Conservation (phyloP, 2,113 vertebrate species). For the Microcebus ravelobensis region DNA sequence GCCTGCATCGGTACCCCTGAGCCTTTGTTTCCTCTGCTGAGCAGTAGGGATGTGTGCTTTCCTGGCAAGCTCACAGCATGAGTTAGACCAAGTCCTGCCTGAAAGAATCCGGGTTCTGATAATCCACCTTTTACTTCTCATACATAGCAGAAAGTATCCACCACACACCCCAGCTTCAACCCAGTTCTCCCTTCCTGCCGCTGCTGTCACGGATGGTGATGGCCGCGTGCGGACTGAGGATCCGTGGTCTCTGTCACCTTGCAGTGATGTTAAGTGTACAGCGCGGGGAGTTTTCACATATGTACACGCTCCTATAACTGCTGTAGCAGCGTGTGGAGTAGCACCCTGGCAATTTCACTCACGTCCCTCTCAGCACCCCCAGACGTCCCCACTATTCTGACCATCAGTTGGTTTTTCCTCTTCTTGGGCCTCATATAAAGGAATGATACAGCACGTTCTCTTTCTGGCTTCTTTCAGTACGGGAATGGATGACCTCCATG, state of each 20-base stretch:
- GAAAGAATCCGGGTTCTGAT: neutral
- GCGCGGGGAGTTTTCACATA: neutral
- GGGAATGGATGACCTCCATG: neutral
- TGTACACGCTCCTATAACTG: rapidly evolving
- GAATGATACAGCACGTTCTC: rapidly evolving
- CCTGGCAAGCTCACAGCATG: neutral
- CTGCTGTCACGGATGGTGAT: neutral
- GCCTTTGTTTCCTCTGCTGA: neutral
- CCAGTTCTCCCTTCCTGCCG: neutral
- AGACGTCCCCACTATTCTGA: neutral
- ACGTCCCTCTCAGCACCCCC: rapidly evolving
- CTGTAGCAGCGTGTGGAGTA: neutral
- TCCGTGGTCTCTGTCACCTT: neutral
- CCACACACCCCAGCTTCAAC: too few relatives aligned
- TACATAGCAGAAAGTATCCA: neutral
- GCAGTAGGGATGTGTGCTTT: neutral
- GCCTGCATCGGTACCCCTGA: rapidly evolving
- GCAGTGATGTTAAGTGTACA: neutral
- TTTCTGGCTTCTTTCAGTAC: neutral
- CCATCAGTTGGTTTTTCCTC: neutral
- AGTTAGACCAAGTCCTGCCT: neutral
- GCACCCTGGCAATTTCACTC: neutral
- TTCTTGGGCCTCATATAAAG: neutral
- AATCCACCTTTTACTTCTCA: neutral
- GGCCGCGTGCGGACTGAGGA: neutral